phyloP scores from a whole-genome alignment of 2,888 invertebrate species.

The Agrotis puta region DNA sequence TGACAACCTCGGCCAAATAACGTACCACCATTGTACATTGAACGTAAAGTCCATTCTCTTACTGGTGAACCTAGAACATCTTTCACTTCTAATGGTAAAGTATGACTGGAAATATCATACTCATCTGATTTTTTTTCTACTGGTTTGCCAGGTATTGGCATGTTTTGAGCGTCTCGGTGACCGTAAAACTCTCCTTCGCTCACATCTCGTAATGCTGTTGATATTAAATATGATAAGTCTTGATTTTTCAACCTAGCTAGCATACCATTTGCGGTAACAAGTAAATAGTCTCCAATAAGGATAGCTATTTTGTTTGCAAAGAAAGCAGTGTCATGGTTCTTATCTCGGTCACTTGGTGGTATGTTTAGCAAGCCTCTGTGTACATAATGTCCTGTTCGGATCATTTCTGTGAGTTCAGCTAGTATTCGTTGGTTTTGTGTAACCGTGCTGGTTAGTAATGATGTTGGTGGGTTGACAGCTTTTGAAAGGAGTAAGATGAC shows the following conservation, averaged over 20 bases:
- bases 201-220: conserved; percentile 95
- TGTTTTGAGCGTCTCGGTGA: conserved; percentile 93
- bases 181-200: conserved; percentile 96
- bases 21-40: conserved; percentile 93
- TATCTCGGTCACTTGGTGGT: conserved; percentile 85
- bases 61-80: conserved; percentile 90
- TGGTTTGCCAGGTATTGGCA: conserved; percentile 93
- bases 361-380: conserved; percentile 92
- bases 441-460: conserved; percentile 91
- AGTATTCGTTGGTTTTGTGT: conserved; percentile 88
- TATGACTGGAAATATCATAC: conserved; percentile 80
- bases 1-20: conserved; percentile 94
- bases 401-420: conserved; percentile 96
- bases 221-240: conserved; percentile 95
- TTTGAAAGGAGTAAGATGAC: conserved; percentile 95
- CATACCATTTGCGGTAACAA: conserved; percentile 95
- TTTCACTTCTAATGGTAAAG: conserved; percentile 81
- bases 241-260: conserved; percentile 93
- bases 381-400: conserved; percentile 95
- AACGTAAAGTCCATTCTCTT: conserved; percentile 93
- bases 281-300: conserved; percentile 95
- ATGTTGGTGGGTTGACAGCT: conserved; percentile 91
- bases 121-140: conserved; percentile 69
- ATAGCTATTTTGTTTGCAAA: conserved; percentile 97
- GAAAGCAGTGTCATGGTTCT: conserved; percentile 93